Conservation (phyloP, 2,113 vertebrate genomes). For the Scopus umbretta region DNA sequence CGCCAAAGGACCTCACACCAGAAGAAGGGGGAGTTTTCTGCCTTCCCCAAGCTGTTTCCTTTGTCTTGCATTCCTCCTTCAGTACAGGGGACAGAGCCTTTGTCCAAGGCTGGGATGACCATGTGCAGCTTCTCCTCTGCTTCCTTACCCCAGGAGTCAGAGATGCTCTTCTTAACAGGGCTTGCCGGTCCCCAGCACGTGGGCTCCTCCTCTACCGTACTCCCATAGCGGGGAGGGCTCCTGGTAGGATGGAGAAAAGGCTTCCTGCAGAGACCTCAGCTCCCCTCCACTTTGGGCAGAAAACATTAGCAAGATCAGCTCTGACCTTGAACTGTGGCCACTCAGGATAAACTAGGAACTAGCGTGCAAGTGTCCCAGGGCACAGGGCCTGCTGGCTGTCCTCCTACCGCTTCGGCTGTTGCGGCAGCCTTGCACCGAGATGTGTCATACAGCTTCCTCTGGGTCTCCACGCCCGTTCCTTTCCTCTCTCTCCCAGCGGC, state of each 20-base stretch:
- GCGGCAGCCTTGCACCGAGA: not conserved
- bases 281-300: not conserved
- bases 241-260: not conserved
- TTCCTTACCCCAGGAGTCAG: not conserved
- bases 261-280: not conserved
- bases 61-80: constrained; percentile 27
- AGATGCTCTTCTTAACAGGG: not conserved
- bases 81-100: not conserved
- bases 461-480: not conserved
- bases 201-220: not conserved
- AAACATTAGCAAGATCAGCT: not conserved
- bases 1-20: constrained; percentile 15
- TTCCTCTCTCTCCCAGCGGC: not conserved
- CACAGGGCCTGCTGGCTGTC: not conserved
- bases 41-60: not conserved
- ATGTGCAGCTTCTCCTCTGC: not conserved
- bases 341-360: not conserved
- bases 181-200: not conserved
- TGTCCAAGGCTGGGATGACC: not conserved
- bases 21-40: constrained; percentile 34
- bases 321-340: not conserved
- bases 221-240: not conserved
- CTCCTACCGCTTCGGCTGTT: not conserved
- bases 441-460: not conserved
- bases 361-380: not conserved